Evolutionary conservation across 2,113 vertebrate species (phyloP).

Genomic region (Trichomycterus rosablanca): DNA sequence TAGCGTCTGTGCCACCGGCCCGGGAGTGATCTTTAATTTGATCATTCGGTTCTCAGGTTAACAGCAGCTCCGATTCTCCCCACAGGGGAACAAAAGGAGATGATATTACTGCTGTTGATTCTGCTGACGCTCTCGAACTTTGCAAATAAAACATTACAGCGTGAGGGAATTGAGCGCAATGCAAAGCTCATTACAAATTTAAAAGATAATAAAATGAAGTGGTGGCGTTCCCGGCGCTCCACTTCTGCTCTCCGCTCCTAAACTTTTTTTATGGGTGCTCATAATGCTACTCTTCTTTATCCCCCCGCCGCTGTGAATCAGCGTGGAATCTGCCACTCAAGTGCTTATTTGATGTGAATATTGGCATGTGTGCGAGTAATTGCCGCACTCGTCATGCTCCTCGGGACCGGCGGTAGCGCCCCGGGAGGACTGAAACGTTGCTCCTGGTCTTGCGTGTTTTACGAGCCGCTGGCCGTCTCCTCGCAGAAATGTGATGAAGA

Average conservation of each 20-base stretch:
- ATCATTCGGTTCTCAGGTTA: too few species aligned
- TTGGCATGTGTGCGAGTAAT: not conserved
- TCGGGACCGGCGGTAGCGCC: not conserved
- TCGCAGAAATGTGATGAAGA: slow-evolving; percentile 12
- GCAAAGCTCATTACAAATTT: slow-evolving; percentile 32
- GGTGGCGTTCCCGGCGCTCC: slow-evolving; percentile 10
- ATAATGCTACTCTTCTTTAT: not conserved
- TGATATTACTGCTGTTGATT: not conserved
- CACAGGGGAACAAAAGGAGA: too few species aligned
- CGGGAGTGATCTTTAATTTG: too few species aligned
- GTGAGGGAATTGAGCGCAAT: not conserved
- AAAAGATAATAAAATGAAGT: slow-evolving; percentile 26
- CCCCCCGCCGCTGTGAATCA: not conserved
- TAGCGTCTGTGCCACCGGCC: too few species aligned
- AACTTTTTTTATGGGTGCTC: not conserved
- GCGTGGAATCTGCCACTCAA: not conserved
- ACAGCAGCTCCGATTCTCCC: too few species aligned
- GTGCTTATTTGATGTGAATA: not conserved
- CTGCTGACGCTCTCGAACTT: slow-evolving; percentile 14
- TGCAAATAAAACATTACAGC: slow-evolving; percentile 21
- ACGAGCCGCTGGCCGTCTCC: not conserved
- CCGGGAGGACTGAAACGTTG: not conserved
- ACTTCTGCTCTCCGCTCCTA: not conserved
- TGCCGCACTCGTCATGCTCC: not conserved
- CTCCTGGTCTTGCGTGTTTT: slow-evolving; percentile 10